These are phyloP conservation scores for Drosophila sucinea DNA, from an alignment of 1,140 invertebrate genomes.

Conservation along the genomic window DNA sequence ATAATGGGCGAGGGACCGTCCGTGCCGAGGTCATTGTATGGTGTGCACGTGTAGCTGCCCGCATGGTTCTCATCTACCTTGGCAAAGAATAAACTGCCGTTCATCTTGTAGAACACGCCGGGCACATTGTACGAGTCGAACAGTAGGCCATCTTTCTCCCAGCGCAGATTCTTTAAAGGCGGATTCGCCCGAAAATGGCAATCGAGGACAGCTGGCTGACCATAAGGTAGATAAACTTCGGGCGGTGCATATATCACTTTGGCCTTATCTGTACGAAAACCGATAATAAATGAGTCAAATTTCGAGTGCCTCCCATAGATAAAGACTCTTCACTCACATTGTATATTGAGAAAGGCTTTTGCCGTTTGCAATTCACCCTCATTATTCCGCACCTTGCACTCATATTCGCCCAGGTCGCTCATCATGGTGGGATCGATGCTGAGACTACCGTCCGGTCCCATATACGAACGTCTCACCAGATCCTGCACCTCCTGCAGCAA, in stretches of 20 bases:
- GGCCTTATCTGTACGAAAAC: constrained; percentile 90
- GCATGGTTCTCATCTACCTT: constrained; percentile 91
- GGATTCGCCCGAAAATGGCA: constrained; percentile 97
- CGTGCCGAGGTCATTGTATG: constrained; percentile 94
- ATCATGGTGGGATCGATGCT: constrained; percentile 89
- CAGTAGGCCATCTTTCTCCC: constrained; percentile 96
- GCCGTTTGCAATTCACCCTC: constrained; percentile 93
- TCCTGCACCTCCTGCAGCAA: constrained; percentile 86
- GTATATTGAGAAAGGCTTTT: constrained; percentile 95
- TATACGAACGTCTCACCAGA: constrained; percentile 86
- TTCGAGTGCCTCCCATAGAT: neutral
- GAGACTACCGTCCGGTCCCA: constrained; percentile 89
- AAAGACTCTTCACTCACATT: constrained; percentile 88
- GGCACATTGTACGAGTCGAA: constrained; percentile 95
- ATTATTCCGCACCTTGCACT: constrained; percentile 92
- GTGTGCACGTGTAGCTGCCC: constrained; percentile 94
- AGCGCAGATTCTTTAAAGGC: constrained; percentile 94
- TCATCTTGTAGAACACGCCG: constrained; percentile 92
- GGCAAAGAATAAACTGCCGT: constrained; percentile 94
- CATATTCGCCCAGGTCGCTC: constrained; percentile 94
- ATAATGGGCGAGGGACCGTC: constrained; percentile 93
- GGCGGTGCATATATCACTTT: constrained; percentile 95
- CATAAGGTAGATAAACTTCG: constrained; percentile 93
- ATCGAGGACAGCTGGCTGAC: constrained; percentile 94
- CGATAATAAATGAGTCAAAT: constrained; percentile 12